Base-by-base conservation (phyloP, 1,140 invertebrate genomes). In the Drosophila lacertosa region DNA sequence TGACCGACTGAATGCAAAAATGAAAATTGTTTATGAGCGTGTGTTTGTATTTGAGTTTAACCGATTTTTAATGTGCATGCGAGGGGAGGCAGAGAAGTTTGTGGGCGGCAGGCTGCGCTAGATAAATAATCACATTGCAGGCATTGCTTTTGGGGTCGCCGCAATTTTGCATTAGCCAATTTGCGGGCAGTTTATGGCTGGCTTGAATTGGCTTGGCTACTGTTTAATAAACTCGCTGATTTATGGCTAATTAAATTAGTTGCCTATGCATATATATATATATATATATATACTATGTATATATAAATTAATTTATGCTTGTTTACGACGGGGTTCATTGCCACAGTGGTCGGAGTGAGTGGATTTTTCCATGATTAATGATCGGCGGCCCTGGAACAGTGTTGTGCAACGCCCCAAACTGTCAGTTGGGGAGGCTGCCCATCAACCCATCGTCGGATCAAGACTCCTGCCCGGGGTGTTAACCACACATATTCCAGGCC, bases 191-290 rank as follows among this genome's bases (percentile, higher is more conserved):
- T 89, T 88, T 88, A 88, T 88, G 74, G 82, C 77, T 73, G 74
- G 67, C 66, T 74, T 71, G 53, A 63, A 65, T 62, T 70, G 82
- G 70, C 82, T 82, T 88, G 77, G 83, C 82, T 88, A 89, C 82
- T 88, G 82, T 88, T 88, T 83, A 88, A 88, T 88, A 88, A 88
- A 88, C 83, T 82, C 74, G 66, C 78, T 88, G 83, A 88, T 88
- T 88, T 88, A 88, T 89, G 83, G 59, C 74, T 88, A 88, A 88
- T 89, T 88, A 89, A 88, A 89, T 86, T 88, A 66, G 66, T 69
- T 69, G 70, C 58, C 59, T n/a, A n/a, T n/a, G n/a, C n/a, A n/a
- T n/a, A n/a, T n/a, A n/a, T n/a, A n/a, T n/a, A n/a, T n/a, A n/a
- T n/a, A n/a, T n/a, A n/a, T n/a, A n/a, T n/a, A n/a, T n/a, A n/a